phyloP scores from a whole-genome alignment of 2,888 invertebrate genomes.

The Rhamnusium bicolor region DNA sequence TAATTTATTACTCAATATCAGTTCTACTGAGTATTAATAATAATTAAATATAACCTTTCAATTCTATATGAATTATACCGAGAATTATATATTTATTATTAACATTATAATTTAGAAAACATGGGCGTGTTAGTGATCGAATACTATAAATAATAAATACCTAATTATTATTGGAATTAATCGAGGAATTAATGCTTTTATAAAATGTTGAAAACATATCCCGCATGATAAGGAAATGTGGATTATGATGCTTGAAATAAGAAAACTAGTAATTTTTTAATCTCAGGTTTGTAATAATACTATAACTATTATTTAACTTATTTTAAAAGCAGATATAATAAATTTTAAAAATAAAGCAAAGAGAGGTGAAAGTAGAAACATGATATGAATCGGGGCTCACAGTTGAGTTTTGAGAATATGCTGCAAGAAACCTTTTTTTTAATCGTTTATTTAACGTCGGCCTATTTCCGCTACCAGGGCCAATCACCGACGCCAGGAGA shows the following conservation, averaged over 20 bases:
- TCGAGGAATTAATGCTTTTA: not conserved
- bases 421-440: no score
- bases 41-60: slow-evolving; percentile 33
- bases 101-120: slow-evolving; percentile 20
- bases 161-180: not conserved
- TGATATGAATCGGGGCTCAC: no score
- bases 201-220: not conserved
- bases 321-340: no score
- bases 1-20: slow-evolving; percentile 6
- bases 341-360: no score
- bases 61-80: not conserved
- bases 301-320: no score
- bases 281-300: not conserved
- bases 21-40: not conserved
- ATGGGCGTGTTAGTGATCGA: slow-evolving; percentile 8
- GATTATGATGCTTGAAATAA: not conserved
- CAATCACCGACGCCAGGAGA: no score
- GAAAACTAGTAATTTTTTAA: not conserved
- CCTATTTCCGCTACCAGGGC: no score
- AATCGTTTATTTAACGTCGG: no score
- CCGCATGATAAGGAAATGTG: not conserved
- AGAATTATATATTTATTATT: slow-evolving; percentile 19
- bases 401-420: no score
- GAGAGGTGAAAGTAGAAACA: no score
- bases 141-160: not conserved